Base-by-base conservation (phyloP, 2,888 invertebrate genomes). In the Amphipoea oculea region DNA sequence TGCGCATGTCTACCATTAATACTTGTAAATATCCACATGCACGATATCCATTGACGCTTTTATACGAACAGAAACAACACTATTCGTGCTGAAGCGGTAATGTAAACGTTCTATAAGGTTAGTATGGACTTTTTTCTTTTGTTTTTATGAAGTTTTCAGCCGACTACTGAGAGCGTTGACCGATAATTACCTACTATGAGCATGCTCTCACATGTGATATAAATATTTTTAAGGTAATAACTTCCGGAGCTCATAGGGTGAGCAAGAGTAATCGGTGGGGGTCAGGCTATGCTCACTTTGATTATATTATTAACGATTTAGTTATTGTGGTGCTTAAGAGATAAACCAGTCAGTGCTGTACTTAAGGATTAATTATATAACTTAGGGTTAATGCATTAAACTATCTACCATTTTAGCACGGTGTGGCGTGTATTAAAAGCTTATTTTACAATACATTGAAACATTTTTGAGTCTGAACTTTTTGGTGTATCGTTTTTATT, bases 1-100 rank as follows among this genome's bases (percentile, higher is more conserved):
- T 91, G 93, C 94, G 94, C 94, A 94, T 93, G 93, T 86, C 83
- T 75, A 76, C 54, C n/a, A 69, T 79, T 54, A 4, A 45, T 20
- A n/a, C 17, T 42, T 11, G 67, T 72, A 65, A 76, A 73, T 70
- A 82, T 75, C 48, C 76, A 68, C 67, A 3, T 4, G 62, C 14
- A 51, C 62, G 0, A 29, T 5, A 76, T 82, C 12, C 88, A 83
- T 78, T 73, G 81, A 14, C 3, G 11, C 11, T 36, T 82, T 63
- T 36, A 11, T 23, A 17, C 0, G 0, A n/a, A 12, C n/a, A 6
- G 42, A 9, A 14, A 20, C 1, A 3, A 40, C 0, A 14, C 11
- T 20, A 0, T 2, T 29, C 4, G 0, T 42, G 0, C 14, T 29
- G 73, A 70, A 29, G 20, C 29, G 1, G 77, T 17, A 77, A 83